Base-by-base conservation (phyloP, 2,797 vertebrate genomes). In the Eptatretus atami region DNA sequence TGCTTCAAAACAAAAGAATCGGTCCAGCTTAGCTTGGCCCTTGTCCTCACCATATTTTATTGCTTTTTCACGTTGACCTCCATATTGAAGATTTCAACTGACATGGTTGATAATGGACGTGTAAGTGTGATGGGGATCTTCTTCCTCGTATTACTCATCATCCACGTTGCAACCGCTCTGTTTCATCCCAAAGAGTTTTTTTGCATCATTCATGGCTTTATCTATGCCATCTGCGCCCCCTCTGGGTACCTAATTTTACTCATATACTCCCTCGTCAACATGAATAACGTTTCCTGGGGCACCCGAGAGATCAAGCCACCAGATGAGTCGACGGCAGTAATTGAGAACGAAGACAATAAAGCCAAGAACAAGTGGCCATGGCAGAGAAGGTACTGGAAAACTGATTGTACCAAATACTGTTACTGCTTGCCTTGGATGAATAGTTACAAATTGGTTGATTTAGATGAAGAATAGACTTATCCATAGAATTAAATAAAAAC, bases 191-290 rank as follows among this genome's bases (percentile, higher is more conserved):
- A 79, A 64, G 80, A 82, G 69, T 76, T 73, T 67, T 67, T 70
- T 70, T 72, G 70, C 72, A 71, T 72, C 31, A 15, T 72, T 67
- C 81, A 82, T 13, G 80, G 80, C 63, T 70, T 82, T 68, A 75
- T 81, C 75, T 82, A 82, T 69, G 79, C 80, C 71, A 77, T 82
- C 70, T 81, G 79, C 69, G 80, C 81, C 64, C 80, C 80, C 53
- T 80, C 79, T 69, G 80, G 80, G 61, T 82, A 81, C 70, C 78
- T 82, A 63, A 73, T 82, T 2, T 72, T 82, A 44, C 77, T 77
- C 65, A 82, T 81, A 70, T 82, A 82, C 70, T 78, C 78, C 3
- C 69, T 81, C 68, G 78, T 82, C 66, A 82, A 82, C 74, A 80
- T 82, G 79, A 66, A 80, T 70, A 67, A 67, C 54, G 79, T 44